phyloP scores from a whole-genome alignment of 2,797 vertebrate species.

The Chaenodraco wilsoni region DNA sequence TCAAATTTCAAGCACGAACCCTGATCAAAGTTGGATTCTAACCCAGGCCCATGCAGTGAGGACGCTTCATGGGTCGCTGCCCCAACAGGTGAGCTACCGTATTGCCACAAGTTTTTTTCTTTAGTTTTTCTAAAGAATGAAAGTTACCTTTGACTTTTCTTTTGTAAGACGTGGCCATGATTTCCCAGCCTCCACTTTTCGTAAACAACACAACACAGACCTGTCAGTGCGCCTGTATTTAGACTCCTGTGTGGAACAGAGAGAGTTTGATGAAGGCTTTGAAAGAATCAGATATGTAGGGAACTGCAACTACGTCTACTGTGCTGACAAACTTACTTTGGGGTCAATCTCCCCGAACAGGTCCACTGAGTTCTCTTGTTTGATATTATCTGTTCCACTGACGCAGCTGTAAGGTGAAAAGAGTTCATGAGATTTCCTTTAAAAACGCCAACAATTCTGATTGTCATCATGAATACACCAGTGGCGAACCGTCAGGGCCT shows the following conservation, averaged over 20 bases:
- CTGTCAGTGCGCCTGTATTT: constrained; percentile 98
- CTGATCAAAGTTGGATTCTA: no score
- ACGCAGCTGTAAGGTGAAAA: constrained; percentile 75
- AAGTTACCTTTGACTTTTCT: constrained; percentile 93
- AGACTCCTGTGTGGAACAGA: constrained; percentile 85
- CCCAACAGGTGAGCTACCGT: no score
- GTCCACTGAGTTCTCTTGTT: constrained; percentile 82
- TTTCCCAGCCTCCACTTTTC: constrained; percentile 93
- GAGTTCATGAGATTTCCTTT: neutral
- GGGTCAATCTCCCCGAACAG: constrained; percentile 83
- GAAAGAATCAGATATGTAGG: neutral
- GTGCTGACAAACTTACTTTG: constrained; percentile 74
- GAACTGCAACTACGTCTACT: neutral
- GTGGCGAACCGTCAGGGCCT: no score
- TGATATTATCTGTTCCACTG: constrained; percentile 77
- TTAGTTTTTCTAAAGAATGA: neutral
- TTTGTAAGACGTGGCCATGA: constrained; percentile 96
- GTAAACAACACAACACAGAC: constrained; percentile 96
- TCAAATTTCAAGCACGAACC: no score
- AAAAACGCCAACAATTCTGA: neutral
- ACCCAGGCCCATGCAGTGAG: no score
- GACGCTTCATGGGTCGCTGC: no score
- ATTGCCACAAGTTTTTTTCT: neutral
- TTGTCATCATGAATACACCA: neutral
- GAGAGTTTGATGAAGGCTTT: constrained; percentile 4